Evolutionary conservation across 2,113 vertebrate species (phyloP), one percentile per base, ranked within the genome.

Genomic region (Piprites chloris): DNA sequence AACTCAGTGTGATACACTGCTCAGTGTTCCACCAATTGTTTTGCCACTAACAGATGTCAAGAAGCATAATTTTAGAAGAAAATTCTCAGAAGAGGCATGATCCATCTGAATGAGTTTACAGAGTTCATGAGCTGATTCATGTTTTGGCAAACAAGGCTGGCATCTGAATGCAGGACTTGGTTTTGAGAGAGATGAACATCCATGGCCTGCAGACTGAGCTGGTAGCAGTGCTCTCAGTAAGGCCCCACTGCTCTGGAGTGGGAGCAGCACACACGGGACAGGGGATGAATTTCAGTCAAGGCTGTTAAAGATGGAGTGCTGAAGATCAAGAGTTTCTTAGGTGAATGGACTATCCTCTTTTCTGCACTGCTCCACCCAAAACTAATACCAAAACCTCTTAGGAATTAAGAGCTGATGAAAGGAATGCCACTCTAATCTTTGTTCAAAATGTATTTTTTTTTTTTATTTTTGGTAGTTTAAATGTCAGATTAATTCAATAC

Each of bases 1-100:
- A 30, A 23, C 50, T 23, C 17, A 1, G 18, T 5, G 5, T 5
- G 27, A 68, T 2, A 11, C 20, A 6, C 4, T 9, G 15, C 53
- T 76, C 1, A 6, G 30, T 0, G 0, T 26, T 17, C 66, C 7
- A 16, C 21, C 27, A 22, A 20, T 33, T 6, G 35, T 11, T 58
- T 35, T 28, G 6, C 1, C 35, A 26, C 13, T 44, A 28, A 22
- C 5, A 9, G 0, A 2, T 20, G 39, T n/a, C 49, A 82, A 37
- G 41, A 21, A 79, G 30, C 5, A 7, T 2, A 12, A 80, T 22
- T 71, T 67, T 11, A 67, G 35, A 79, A 49, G 11, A 53, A 55
- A 79, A 68, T 18, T 61, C 49, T 42, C 19, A 42, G 59, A 52
- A n/a, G 49, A 69, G n/a, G 3, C n/a, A 39, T 3, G 35, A 67